Base-by-base conservation (phyloP, 2,888 invertebrate species). In the Diploptera punctata region DNA sequence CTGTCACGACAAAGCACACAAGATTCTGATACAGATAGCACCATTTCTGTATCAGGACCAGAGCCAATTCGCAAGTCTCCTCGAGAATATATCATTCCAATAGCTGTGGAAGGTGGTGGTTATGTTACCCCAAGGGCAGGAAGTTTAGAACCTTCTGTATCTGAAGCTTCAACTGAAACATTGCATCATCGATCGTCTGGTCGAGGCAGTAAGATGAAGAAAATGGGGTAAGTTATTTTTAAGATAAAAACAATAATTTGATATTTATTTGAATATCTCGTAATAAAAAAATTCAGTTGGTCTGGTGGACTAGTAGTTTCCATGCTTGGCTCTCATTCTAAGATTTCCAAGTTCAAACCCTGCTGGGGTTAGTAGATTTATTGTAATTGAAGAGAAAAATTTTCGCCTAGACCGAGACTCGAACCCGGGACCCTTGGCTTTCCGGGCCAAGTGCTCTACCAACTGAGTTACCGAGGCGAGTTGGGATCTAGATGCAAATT, bases 11-110 rank as follows among this genome's bases (percentile, higher is more conserved):
- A 91, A 79, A 89, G 91, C 10, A 91, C 91, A 0, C 86, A 86
- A 73, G 90, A 91, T 74, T 90, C 91, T 10, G 93, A 94, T 78
- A 78, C 78, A 19, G 78, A 77, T 16, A 76, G 77, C 49, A 77
- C 77, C 18, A 81, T 82, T 13, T 83, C 86, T 7, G 77, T 81
- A 3, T 24, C 65, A n/a, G 86, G 87, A 24, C 85, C 86, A 68
- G 91, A 92, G 81, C 93, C 94, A 5, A 94, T 95, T 80, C 91
- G 93, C 81, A 95, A 95, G 84, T 94, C 94, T 16, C 94, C 95
- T 18, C 87, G 95, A 54, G 95, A 96, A 84, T 95, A 94, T 80
- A 95, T 96, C 79, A 95, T 96, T 82, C 95, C 95, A n/a, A 95
- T 96, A 79, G 94, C 94, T 19, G 92, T 95, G 70, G 95, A 96